Base-by-base conservation (phyloP, 2,888 invertebrate genomes). In the Venusia cambrica region DNA sequence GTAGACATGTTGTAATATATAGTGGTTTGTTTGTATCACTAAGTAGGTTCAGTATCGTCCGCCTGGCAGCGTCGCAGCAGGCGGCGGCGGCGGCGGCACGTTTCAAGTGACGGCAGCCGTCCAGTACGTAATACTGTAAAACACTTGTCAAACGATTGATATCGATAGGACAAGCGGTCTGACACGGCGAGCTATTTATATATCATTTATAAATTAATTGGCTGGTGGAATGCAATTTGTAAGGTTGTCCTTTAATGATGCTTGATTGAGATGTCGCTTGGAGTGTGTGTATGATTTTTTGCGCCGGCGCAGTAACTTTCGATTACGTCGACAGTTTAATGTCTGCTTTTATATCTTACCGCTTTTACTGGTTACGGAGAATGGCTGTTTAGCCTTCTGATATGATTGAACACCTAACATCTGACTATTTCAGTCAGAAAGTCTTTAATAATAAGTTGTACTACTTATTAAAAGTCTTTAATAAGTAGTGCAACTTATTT, bases 61-160 rank as follows among this genome's bases (percentile, higher is more conserved):
- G n/a, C n/a, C n/a, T n/a, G n/a, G n/a, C n/a, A n/a, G n/a, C n/a
- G 27, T 38, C 31, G 31, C 35, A 31, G 34, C 31, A 38, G 53
- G 45, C 47, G 45, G 30, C 41, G 36, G 30, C 40, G 20, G 39
- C 39, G 38, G 47, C 51, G 34, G 37, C 45, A n/a, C n/a, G 41
- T 51, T 51, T 45, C 42, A 48, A 45, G 37, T 49, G 49, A 49
- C 49, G 49, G 36, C 38, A 32, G 27, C 43, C 45, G 48, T 51
- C 51, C 50, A 47, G 48, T 57, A 47, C 54, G 54, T 61, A 57
- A 63, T 60, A 66, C 54, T 55, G 54, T 61, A 57, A 63, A 59
- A 66, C 54, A 64, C 57, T 60, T 57, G 63, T 67, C 62, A 63
- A 63, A 48, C 52, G 63, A 68, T 65, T 66, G 65, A 68, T 66